Conservation (phyloP, 2,113 vertebrate genomes). For the Hemibates koningsi region DNA sequence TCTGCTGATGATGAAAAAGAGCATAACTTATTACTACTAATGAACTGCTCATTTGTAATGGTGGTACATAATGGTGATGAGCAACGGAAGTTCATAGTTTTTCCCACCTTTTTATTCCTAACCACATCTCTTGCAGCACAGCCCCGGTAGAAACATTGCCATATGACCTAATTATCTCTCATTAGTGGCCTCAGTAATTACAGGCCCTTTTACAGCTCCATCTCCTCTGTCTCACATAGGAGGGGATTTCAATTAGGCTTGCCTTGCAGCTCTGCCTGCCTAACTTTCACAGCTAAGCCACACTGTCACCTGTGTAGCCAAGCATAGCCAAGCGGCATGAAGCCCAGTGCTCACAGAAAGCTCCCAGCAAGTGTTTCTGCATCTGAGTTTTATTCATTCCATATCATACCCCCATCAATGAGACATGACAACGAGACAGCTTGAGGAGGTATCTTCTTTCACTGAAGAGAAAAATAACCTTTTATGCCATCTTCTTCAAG, state of each 20-base stretch:
- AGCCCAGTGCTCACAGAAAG: not conserved
- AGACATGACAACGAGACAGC: slow-evolving; percentile 31
- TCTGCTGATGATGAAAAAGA: not conserved
- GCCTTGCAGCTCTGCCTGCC: slow-evolving; percentile 15
- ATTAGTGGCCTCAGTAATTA: slow-evolving; percentile 65
- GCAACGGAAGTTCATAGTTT: slow-evolving; percentile 22
- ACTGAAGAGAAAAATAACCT: not conserved
- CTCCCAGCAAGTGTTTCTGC: not conserved
- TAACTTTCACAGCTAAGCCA: slow-evolving; percentile 19
- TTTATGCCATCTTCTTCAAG: slow-evolving; percentile 2
- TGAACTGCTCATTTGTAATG: slow-evolving; percentile 4
- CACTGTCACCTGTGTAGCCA: slow-evolving; percentile 44
- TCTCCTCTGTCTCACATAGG: slow-evolving; percentile 45
- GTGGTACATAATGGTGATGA: not conserved
- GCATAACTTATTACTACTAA: not conserved
- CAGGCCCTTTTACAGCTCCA: slow-evolving; percentile 47
- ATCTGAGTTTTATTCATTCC: slow-evolving; percentile 16
- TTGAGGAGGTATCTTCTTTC: not conserved
- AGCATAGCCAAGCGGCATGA: slow-evolving; percentile 22
- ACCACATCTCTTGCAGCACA: slow-evolving; percentile 8
- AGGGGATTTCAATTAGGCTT: slow-evolving; percentile 59
- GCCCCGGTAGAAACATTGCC: slow-evolving; percentile 37
- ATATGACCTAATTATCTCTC: slow-evolving; percentile 64
- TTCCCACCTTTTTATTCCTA: slow-evolving; percentile 23
- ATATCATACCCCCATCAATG: slow-evolving; percentile 14